Evolutionary conservation across 2,797 vertebrate species (phyloP).

Genomic region (Phataginus tetradactyla): DNA sequence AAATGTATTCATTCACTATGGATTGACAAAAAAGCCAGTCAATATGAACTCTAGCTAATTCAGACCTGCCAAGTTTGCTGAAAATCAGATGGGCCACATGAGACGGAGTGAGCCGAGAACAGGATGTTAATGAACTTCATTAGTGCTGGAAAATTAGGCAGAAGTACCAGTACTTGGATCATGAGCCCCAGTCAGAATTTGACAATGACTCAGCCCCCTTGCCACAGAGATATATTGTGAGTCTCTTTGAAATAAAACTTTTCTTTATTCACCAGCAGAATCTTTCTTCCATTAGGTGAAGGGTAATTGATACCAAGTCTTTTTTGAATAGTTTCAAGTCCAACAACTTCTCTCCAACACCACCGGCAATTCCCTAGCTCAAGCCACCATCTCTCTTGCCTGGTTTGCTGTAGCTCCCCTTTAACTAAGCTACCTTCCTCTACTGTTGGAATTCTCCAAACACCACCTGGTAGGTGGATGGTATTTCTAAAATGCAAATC

Average conservation of each 20-base stretch:
- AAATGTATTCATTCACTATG: neutral
- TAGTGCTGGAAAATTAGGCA: neutral
- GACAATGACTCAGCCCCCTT: neutral
- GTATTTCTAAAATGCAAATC: neutral
- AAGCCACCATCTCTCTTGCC: neutral
- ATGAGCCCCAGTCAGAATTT: neutral
- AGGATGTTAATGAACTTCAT: neutral
- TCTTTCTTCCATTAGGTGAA: neutral
- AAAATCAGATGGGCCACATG: neutral
- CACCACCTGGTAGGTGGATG: neutral
- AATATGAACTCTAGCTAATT: neutral
- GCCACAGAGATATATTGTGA: neutral
- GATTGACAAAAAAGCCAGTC: neutral
- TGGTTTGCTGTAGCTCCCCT: neutral
- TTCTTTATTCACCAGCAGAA: neutral
- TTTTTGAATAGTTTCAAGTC: neutral
- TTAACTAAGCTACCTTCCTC: neutral
- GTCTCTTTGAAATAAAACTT: neutral
- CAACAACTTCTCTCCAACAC: neutral
- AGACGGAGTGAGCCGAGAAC: neutral
- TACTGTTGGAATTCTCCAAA: neutral
- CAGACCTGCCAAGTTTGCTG: neutral
- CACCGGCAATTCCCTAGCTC: neutral
- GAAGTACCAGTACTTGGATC: neutral
- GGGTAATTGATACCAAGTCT: neutral